Percentiles rank a stretch among this genome's conserved stretches.
Evolutionary conservation across 92 coral and sea anemone genomes (phyloP).

Genomic region (Epizoanthus stellaris): DNA sequence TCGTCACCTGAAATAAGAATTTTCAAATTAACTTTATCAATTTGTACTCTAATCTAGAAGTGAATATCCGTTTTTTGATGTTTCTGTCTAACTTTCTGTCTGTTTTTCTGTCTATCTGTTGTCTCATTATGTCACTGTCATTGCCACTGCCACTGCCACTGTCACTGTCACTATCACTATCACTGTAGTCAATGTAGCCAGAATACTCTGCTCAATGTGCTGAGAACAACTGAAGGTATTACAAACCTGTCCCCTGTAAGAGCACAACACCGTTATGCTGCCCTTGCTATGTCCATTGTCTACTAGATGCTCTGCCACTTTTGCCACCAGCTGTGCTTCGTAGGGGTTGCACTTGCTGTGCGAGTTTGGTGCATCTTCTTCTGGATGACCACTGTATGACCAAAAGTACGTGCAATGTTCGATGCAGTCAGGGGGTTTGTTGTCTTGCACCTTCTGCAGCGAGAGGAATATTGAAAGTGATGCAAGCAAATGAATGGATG

Average conservation of each 20-base stretch:
- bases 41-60: too few relatives aligned
- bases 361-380: not conserved
- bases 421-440: not conserved
- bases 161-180: not conserved
- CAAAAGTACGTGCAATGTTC: not conserved
- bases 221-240: not conserved
- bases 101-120: too few relatives aligned
- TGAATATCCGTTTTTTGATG: too few relatives aligned
- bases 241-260: conserved; percentile 12
- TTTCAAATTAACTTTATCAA: too few relatives aligned
- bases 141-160: not conserved
- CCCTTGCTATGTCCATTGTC: not conserved
- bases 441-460: not conserved
- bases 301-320: not conserved
- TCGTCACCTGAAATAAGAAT: not conserved
- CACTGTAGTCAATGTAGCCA: too few relatives aligned
- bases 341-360: conserved; percentile 1
- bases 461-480: too few relatives aligned
- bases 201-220: too few relatives aligned
- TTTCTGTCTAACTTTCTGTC: too few relatives aligned
- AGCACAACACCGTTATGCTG: conserved; percentile 4
- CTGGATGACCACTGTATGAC: not conserved
- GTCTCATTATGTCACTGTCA: not conserved
- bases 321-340: not conserved
- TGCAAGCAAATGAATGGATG: too few relatives aligned